Evolutionary conservation across 2,113 vertebrate genomes (phyloP), one percentile per base, ranked within the genome.

Genomic region (Fulmarus glacialis): DNA sequence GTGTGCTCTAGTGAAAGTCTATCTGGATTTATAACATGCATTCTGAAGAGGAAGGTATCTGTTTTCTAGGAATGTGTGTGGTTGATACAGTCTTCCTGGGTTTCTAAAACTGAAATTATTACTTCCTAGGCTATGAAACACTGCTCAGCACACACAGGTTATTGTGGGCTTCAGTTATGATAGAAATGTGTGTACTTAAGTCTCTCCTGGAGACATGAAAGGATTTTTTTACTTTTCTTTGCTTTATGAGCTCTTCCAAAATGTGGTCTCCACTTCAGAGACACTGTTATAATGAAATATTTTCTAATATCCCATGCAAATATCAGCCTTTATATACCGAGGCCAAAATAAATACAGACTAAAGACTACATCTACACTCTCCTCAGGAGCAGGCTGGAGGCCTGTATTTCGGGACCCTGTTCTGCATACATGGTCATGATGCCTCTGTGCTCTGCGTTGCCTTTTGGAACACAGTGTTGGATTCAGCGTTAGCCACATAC

Each of bases 301-400:
- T 98, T 97, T 96, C 95, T 98, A 96, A 97, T 93, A 94, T 78
- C 52, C 53, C 87, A 90, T 97, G 60, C 77, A 98, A 98, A 97
- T 97, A 95, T 71, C 80, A 96, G 47, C 47, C 83, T 95, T 89
- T 94, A 94, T 93, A 80, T 87, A 40, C 82, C 63, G 12, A 79
- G n/a, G 29, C 68, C 56, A 91, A 93, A 89, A 72, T 87, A 96
- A 96, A 87, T 43, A 55, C 10, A 50, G 58, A 45, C 63, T 45
- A 47, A 94, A 82, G 12, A 66, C 63, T 75, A n/a, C 34, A 63
- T 36, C 53, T 81, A 43, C 21, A 8, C 19, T 32, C 15, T 62
- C 24, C 50, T 55, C 30, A 40, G 68, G 55, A 95, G 16, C 43
- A 63, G n/a, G 42, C 42, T 59, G 56, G 15, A 74, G 32, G 8